Evolutionary conservation across 2,888 invertebrate genomes (phyloP).

Genomic region (Philhelius pedissequus): DNA sequence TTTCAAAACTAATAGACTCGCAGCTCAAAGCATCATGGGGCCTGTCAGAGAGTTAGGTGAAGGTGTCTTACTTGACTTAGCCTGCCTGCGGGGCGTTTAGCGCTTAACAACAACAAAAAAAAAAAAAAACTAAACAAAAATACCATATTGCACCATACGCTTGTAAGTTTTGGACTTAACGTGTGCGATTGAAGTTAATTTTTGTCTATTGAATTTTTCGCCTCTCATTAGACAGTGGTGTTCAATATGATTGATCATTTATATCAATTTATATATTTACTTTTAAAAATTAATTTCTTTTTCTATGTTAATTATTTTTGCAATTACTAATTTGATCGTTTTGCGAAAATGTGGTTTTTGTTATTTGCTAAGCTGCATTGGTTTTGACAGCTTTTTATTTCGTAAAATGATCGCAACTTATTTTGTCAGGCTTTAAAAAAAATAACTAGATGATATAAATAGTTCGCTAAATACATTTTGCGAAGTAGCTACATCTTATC

Average conservation of each 20-base stretch:
- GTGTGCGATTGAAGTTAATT: constrained; percentile 4
- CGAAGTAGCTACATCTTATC: too few species aligned
- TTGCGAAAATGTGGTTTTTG: too few species aligned
- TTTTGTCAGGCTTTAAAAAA: too few species aligned
- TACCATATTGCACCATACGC: constrained; percentile 28
- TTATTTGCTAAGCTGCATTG: too few species aligned
- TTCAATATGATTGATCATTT: background rate
- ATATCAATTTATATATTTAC: too few species aligned
- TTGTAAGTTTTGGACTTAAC: background rate
- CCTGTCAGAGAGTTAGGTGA: background rate
- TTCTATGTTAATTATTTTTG: too few species aligned
- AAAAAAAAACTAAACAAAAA: constrained; percentile 11
- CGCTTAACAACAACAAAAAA: background rate
- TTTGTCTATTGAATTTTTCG: background rate
- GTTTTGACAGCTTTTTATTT: too few species aligned
- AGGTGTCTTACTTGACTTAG: constrained; percentile 32
- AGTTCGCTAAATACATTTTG: too few species aligned
- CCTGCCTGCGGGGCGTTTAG: constrained; percentile 18
- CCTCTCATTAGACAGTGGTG: constrained; percentile 7
- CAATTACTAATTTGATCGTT: too few species aligned
- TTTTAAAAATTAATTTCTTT: too few species aligned
- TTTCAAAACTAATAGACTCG: constrained; percentile 37
- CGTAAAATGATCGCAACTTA: too few species aligned
- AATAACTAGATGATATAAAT: too few species aligned
- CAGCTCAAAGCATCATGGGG: background rate